Conservation (phyloP, 2,113 vertebrate genomes). For the Machaerirhynchus nigripectus region DNA sequence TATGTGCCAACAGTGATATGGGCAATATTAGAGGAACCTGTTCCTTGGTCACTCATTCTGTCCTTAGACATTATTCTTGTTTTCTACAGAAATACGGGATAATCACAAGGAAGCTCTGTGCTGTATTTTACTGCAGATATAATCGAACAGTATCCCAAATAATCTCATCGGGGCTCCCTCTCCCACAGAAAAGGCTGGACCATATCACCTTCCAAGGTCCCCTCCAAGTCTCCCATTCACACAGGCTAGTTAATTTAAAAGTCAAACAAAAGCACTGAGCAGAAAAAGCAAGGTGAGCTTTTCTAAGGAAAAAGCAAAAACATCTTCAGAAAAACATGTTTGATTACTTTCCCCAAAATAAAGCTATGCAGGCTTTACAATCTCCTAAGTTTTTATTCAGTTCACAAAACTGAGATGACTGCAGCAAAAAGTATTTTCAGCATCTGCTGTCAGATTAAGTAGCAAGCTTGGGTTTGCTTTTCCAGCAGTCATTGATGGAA, state of each 20-base stretch:
- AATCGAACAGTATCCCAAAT: accelerated
- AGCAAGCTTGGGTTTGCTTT: not conserved
- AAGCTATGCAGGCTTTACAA: not conserved
- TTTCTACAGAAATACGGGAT: not conserved
- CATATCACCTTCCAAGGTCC: not conserved
- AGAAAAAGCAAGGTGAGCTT: not conserved
- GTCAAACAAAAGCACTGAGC: not conserved
- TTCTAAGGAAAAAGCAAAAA: not conserved
- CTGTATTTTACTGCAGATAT: not conserved
- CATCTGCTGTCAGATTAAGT: not conserved
- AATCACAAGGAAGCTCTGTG: not conserved
- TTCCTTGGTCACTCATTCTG: not conserved
- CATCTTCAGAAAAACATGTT: not conserved
- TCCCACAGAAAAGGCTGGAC: not conserved
- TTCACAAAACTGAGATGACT: not conserved
- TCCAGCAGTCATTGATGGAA: not conserved
- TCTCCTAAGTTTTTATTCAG: not conserved
- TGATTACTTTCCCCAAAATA: not conserved
- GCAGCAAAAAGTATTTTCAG: not conserved
- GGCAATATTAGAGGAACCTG: not conserved
- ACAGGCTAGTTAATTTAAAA: not conserved
- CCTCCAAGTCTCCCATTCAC: not conserved
- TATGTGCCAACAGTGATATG: not conserved
- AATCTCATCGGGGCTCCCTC: not conserved
- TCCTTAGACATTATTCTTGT: not conserved